These are phyloP conservation scores for Eretmocerus hayati DNA, from an alignment of 2,888 invertebrate species.

Conservation along the genomic window DNA sequence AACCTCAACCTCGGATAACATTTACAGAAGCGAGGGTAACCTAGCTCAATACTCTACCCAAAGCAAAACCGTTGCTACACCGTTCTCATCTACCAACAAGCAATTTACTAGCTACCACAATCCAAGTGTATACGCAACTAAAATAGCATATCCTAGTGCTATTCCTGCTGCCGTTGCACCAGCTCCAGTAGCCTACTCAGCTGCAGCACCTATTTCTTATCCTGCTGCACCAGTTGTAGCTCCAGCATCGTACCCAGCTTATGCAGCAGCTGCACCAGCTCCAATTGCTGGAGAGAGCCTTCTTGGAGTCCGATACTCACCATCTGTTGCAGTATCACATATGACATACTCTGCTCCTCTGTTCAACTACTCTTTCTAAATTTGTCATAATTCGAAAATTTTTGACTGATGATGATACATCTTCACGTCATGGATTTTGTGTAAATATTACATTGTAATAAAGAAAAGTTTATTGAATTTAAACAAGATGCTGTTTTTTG, in stretches of 20 bases:
- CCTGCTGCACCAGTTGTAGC: constrained; percentile 20
- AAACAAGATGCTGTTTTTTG: too few species aligned
- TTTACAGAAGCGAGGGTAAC: constrained; percentile 55
- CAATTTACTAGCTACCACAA: constrained; percentile 64
- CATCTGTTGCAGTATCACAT: constrained; percentile 37
- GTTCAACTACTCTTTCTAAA: constrained; percentile 36
- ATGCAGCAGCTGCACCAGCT: constrained; percentile 23
- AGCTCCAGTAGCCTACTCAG: constrained; percentile 7
- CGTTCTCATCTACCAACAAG: constrained; percentile 65
- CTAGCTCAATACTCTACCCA: constrained; percentile 59
- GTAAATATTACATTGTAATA: too few species aligned
- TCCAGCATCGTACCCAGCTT: constrained; percentile 5
- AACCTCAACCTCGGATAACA: constrained; percentile 41
- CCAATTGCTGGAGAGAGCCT: constrained; percentile 19
- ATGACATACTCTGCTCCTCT: constrained; percentile 36
- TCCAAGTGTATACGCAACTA: constrained; percentile 34
- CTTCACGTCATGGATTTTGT: too few species aligned
- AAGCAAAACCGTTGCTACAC: constrained; percentile 64
- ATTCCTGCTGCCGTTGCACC: constrained; percentile 18
- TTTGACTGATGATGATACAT: too few species aligned
- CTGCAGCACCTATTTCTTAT: constrained; percentile 9
- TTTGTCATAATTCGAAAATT: too few species aligned
- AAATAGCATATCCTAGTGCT: constrained; percentile 20
- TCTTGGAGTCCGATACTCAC: constrained; percentile 37
- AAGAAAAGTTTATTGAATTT: too few species aligned